These are phyloP conservation scores for Steinernema feltiae DNA, from an alignment of 1,140 invertebrate species.

Conservation along the genomic window DNA sequence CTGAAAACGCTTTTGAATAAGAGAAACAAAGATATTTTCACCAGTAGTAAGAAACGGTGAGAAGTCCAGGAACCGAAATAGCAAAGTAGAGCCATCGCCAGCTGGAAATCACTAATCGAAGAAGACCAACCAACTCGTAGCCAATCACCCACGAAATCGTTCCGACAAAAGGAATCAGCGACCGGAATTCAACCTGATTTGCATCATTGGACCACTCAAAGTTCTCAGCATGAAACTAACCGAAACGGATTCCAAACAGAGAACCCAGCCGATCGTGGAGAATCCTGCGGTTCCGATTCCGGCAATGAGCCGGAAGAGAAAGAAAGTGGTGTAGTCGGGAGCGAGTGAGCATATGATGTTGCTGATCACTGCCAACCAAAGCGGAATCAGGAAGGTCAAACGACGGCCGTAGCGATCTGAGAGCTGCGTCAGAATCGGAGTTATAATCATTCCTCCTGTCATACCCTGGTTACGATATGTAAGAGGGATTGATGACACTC, in stretches of 20 bases:
- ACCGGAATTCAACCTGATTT: slow-evolving; percentile 24
- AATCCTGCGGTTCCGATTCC: slow-evolving; percentile 31
- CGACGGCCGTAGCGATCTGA: slow-evolving; percentile 33
- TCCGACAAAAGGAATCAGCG: slow-evolving; percentile 21
- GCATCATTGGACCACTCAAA: background rate
- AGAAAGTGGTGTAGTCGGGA: slow-evolving; percentile 28
- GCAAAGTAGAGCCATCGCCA: slow-evolving; percentile 35
- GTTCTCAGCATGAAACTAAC: background rate
- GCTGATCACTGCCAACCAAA: slow-evolving; percentile 21
- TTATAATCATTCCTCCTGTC: slow-evolving; percentile 31
- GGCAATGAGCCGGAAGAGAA: slow-evolving; percentile 30
- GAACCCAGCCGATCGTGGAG: slow-evolving; percentile 26
- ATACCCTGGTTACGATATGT: too few relatives aligned
- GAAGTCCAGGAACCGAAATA: slow-evolving; percentile 25
- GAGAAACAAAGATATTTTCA: background rate
- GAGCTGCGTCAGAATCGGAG: slow-evolving; percentile 32
- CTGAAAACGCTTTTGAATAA: background rate
- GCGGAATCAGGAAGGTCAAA: slow-evolving; percentile 24
- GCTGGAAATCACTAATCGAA: slow-evolving; percentile 23
- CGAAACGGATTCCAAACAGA: slow-evolving; percentile 35
- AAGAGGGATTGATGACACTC: too few relatives aligned
- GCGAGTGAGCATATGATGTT: slow-evolving; percentile 27
- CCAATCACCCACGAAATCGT: slow-evolving; percentile 33
- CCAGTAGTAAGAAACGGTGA: slow-evolving; percentile 28
- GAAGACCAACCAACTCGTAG: slow-evolving; percentile 32